Evolutionary conservation across 2,797 vertebrate genomes (phyloP).

Genomic region (Coregonus sp.): DNA sequence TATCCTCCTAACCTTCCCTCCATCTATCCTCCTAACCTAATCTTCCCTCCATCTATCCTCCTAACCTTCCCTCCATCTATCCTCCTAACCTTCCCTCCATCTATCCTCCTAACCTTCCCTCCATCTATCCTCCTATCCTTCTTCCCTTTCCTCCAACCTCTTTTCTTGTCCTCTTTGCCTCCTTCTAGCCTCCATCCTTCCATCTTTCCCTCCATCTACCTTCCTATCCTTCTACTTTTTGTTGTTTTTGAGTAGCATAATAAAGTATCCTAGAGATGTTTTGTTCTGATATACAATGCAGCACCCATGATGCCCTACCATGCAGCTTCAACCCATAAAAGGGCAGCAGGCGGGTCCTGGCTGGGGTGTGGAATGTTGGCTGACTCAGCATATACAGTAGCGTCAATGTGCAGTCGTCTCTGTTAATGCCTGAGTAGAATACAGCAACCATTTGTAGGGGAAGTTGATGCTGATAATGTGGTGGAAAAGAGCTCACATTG

Average conservation of each 20-base stretch:
- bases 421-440: constrained; percentile 51
- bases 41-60: too few relatives aligned
- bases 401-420: constrained; percentile 21
- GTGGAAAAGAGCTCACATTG: background rate
- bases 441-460: constrained; percentile 18
- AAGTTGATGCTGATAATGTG: background rate
- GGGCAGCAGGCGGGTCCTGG: constrained; percentile 46
- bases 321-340: constrained; percentile 40
- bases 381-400: constrained; percentile 38
- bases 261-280: background rate
- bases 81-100: too few relatives aligned
- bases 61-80: too few relatives aligned
- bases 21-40: too few relatives aligned
- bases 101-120: too few relatives aligned
- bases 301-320: background rate
- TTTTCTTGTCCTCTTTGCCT: background rate
- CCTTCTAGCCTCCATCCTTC: background rate
- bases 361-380: constrained; percentile 46
- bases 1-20: too few relatives aligned
- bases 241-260: background rate
- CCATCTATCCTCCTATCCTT: too few relatives aligned
- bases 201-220: background rate
- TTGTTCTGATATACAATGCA: constrained; percentile 1
- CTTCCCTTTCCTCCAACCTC: too few relatives aligned
- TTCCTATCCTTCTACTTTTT: background rate